Percentiles rank a stretch among this genome's conserved stretches.
These are phyloP conservation scores for Gila orcuttii DNA, from an alignment of 2,113 vertebrate species.

Conservation along the genomic window DNA sequence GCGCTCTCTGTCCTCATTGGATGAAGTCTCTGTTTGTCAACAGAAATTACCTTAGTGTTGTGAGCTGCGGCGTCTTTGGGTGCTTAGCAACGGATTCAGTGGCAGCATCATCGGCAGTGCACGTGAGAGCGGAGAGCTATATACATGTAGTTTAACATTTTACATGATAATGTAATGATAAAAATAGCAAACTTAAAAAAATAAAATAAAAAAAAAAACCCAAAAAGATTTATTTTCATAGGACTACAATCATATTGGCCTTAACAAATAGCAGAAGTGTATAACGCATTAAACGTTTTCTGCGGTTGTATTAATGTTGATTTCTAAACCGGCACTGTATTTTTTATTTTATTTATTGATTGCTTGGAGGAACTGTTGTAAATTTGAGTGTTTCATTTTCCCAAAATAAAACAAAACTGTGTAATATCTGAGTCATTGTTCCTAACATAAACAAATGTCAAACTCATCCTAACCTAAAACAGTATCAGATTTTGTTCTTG, in stretches of 20 bases:
- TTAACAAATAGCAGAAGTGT: background rate
- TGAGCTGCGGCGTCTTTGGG: constrained; percentile 52
- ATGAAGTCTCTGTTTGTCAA: constrained; percentile 5
- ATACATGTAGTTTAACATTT: background rate
- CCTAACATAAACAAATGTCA: no score
- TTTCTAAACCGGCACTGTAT: background rate
- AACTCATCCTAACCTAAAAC: background rate
- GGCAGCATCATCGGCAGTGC: background rate
- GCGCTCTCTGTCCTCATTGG: constrained; percentile 42
- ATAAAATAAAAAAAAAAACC: no score
- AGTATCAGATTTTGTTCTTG: background rate
- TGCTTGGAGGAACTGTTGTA: background rate
- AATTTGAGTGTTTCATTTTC: background rate
- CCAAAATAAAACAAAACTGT: background rate
- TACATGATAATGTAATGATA: background rate
- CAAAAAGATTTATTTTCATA: background rate
- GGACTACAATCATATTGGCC: background rate
- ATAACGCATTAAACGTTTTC: background rate
- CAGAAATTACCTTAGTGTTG: background rate
- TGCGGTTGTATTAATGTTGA: background rate
- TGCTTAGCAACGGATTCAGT: constrained; percentile 46
- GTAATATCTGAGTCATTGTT: background rate
- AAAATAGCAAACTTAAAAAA: background rate
- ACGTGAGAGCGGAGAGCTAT: constrained; percentile 18
- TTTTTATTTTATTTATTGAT: background rate